Evolutionary conservation across 2,113 vertebrate species (phyloP), one percentile per base, ranked within the genome.

Genomic region (Misgurnus mizolepis): DNA sequence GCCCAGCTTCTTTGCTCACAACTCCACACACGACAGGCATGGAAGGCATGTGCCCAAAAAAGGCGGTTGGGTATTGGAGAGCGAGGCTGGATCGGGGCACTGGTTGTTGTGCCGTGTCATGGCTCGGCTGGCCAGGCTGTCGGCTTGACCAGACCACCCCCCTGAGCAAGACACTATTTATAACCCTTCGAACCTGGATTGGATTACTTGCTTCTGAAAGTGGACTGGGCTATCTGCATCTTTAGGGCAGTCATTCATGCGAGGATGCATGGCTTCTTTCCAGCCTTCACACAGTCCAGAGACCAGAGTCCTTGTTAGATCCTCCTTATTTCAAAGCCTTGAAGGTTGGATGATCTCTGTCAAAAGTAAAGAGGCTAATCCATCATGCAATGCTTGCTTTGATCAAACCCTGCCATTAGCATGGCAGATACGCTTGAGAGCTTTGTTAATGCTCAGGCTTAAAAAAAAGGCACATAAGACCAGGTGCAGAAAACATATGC

Each of bases 1-100:
- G 6, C 18, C 15, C n/a, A 56, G 58, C 2, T 11, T 22, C 17
- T 17, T 60, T 39, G 39, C 65, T 66, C 70, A 55, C 55, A 60
- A 15, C 41, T 69, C 76, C 83, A 74, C 53, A 47, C 83, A 87
- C 60, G 67, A 75, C 64, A 80, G 56, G 80, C 74, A 87, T 85
- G 84, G 80, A 85, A 86, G 83, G 81, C 88, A 85, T 86, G 90
- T 90, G 85, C 87, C 92, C 87, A 91, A 93, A 94, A 93, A 93
- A 90, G 91, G 89, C 78, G 69, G 79, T 49, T 49, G 47, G 56
- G 49, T 50, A 69, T 62, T 62, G 17, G 50, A 50, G 50, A 6
- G 11, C n/a, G 34, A 45, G 76, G 69, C n/a, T 50, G 41, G 81
- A 66, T 39, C 56, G 27, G 45, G 62, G n/a, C 61, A 17, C 58